Conservation (phyloP, 2,888 invertebrate genomes). For the Morinoia aosen region DNA sequence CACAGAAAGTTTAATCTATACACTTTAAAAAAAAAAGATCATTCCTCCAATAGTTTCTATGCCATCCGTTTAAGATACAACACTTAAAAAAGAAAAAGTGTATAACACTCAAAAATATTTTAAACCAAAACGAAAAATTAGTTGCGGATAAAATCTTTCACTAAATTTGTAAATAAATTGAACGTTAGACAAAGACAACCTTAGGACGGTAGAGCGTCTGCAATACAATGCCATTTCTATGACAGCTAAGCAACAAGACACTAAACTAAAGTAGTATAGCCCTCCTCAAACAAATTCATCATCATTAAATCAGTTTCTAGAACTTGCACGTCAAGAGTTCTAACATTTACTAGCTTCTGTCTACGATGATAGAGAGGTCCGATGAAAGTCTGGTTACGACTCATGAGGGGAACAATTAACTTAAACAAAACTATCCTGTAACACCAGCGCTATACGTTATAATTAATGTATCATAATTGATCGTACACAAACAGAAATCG, state of each 20-base stretch:
- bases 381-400: neutral
- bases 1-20: neutral
- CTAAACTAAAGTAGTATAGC: neutral
- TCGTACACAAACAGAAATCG: neutral
- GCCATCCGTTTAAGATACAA: neutral
- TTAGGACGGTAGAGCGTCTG: neutral
- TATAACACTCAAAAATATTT: neutral
- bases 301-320: neutral
- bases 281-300: neutral
- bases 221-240: neutral
- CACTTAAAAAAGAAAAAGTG: neutral
- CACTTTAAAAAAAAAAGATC: neutral
- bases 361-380: neutral
- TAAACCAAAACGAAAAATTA: neutral
- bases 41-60: neutral
- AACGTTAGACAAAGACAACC: neutral
- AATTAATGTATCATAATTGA: neutral
- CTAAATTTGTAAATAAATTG: neutral
- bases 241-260: neutral
- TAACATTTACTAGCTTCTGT: neutral
- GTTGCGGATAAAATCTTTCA: neutral
- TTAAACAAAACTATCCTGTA: neutral
- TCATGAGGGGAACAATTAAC: neutral
- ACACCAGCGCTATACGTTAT: neutral
- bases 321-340: neutral